These are phyloP conservation scores for Psilanteris sp. DNA, from an alignment of 1,140 invertebrate species.

Conservation along the genomic window DNA sequence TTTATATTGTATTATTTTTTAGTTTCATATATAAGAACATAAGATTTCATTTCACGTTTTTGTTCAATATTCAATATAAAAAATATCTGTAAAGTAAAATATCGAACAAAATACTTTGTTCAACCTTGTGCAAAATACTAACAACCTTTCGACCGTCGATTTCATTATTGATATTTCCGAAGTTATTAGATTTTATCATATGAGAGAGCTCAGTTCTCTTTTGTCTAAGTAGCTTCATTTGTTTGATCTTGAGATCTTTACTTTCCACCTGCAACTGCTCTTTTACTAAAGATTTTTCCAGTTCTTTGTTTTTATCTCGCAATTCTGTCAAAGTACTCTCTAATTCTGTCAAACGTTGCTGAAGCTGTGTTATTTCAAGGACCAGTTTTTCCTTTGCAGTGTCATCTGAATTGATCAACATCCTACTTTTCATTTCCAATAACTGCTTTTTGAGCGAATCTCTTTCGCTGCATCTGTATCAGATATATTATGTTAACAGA, in stretches of 20 bases:
- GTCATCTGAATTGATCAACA: constrained; percentile 24
- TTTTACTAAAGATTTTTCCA: constrained; percentile 16
- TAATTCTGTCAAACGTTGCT: constrained; percentile 23
- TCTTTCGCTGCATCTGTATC: constrained; percentile 17
- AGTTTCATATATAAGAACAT: too few species aligned
- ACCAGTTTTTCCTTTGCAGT: constrained; percentile 9
- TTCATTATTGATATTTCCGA: constrained; percentile 6
- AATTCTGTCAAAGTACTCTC: constrained; percentile 15
- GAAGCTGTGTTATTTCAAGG: constrained; percentile 30
- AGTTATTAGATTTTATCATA: constrained; percentile 11
- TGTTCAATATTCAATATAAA: too few species aligned
- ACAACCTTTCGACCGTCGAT: constrained; percentile 4
- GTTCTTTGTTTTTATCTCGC: constrained; percentile 31
- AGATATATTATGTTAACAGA: too few species aligned
- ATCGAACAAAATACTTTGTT: too few species aligned
- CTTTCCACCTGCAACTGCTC: constrained; percentile 13
- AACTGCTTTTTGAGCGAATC: constrained; percentile 7
- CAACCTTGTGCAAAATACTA: not conserved
- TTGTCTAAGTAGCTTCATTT: constrained; percentile 14
- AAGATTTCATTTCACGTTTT: too few species aligned
- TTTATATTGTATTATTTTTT: too few species aligned
- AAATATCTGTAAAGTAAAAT: too few species aligned
- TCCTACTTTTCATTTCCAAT: constrained; percentile 7
- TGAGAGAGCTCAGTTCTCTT: constrained; percentile 23
- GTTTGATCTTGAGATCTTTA: constrained; percentile 36